These are phyloP conservation scores for Melinaea marsaeus DNA, from an alignment of 2,888 invertebrate species.

Conservation along the genomic window DNA sequence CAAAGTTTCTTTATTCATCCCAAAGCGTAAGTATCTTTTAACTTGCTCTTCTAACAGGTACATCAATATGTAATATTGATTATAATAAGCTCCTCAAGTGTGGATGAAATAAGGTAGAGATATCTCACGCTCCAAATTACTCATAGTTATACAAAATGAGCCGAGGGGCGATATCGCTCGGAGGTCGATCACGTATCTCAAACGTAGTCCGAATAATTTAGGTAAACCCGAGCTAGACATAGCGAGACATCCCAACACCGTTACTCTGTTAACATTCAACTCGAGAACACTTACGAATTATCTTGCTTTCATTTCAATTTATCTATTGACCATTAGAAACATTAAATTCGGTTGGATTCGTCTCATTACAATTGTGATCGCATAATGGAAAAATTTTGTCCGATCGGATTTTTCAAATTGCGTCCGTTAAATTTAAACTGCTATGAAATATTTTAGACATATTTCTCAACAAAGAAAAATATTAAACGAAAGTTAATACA, in stretches of 20 bases:
- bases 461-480: conserved; percentile 9
- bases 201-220: conserved; percentile 70
- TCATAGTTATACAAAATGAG: conserved; percentile 25
- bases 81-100: conserved; percentile 4
- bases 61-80: too few species aligned
- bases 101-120: conserved; percentile 21
- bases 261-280: conserved; percentile 65
- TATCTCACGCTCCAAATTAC: conserved; percentile 39
- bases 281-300: conserved; percentile 55
- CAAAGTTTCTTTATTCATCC: not conserved
- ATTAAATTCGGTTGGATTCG: conserved; percentile 26
- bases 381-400: conserved; percentile 20
- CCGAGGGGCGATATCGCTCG: conserved; percentile 35
- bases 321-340: conserved; percentile 21
- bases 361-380: conserved; percentile 44
- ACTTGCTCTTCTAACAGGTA: not conserved
- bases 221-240: conserved; percentile 66
- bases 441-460: conserved; percentile 1
- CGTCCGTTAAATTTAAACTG: too few species aligned
- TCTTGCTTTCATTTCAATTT: conserved; percentile 62
- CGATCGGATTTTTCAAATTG: conserved; percentile 8
- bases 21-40: not conserved
- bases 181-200: conserved; percentile 49
- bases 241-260: conserved; percentile 63
- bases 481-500: conserved; percentile 39